Conservation (phyloP, 2,888 invertebrate genomes). For the Archips xylosteana region DNA sequence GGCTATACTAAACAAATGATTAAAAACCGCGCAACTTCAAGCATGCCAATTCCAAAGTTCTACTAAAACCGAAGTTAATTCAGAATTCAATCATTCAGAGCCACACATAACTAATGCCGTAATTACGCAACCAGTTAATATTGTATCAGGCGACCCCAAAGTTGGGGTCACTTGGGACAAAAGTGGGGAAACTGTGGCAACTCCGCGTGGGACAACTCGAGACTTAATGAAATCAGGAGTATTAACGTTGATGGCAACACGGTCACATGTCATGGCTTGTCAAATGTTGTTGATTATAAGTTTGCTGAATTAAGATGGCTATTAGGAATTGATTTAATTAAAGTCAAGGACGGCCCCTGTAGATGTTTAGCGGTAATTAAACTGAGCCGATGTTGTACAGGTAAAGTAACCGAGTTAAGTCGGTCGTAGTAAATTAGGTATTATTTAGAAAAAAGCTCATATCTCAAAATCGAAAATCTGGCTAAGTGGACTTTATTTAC, state of each 20-base stretch:
- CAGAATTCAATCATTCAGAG: constrained; percentile 30
- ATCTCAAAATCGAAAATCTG: no score
- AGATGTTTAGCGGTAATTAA: no score
- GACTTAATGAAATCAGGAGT: constrained; percentile 30
- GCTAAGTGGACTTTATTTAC: no score
- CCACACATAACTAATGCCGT: constrained; percentile 28
- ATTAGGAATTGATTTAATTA: neutral
- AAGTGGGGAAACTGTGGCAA: constrained; percentile 6
- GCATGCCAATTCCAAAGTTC: neutral
- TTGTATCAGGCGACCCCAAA: constrained; percentile 26
- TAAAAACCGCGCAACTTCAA: neutral
- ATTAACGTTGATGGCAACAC: constrained; percentile 19
- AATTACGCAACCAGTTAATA: constrained; percentile 26
- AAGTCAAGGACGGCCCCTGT: neutral
- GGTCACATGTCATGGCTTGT: constrained; percentile 5
- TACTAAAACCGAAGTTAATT: constrained; percentile 9
- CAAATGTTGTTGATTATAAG: constrained; percentile 10
- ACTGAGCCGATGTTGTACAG: no score
- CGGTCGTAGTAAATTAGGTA: no score
- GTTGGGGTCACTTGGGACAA: constrained; percentile 26
- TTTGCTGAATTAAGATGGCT: neutral
- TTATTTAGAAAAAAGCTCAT: no score
- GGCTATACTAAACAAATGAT: neutral
- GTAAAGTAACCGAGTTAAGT: no score
- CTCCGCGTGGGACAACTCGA: constrained; percentile 16